Base-by-base conservation (phyloP, 2,113 vertebrate species). In the Sylvicapra grimmia region DNA sequence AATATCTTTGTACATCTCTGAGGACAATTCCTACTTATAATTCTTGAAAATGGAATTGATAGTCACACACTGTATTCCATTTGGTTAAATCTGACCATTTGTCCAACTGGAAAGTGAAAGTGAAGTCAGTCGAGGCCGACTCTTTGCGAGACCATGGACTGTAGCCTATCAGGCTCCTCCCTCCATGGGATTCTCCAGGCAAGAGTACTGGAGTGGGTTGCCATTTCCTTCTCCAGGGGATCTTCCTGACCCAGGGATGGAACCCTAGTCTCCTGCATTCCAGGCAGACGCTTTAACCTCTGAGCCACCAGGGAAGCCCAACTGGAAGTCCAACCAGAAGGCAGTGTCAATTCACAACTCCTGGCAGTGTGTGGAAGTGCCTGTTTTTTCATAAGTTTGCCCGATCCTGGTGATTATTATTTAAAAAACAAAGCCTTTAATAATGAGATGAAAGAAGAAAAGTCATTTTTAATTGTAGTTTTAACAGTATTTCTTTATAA, bases 31-130 rank as follows among this genome's bases (percentile, higher is more conserved):
- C 59, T 53, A 83, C 19, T 72, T 85, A 47, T 7, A 65, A 86
- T 88, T 95, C 56, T 92, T 96, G 44, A 94, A 95, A 96, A 80
- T 83, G 36, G 18, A 87, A 6, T 86, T 44, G 61, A 61, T 92
- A 86, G 53, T 29, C 25, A 44, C 54, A 40, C 23, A 0, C 40
- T 77, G 36, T 2, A 82, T 86, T 82, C 49, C 29, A 72, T 49
- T 79, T 53, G 47, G 40, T 93, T 90, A 31, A 84, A 36, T 47
- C 44, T 47, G 44, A 47, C 44, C 44, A 47, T 47, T 47, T 47
- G 44, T 47, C 44, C 44, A 47, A 47, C 44, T 7, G 44, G 6
- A 47, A 47, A 47, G 44, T 47, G 44, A 47, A 47, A 47, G 44
- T 47, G 44, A 47, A 47, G 44, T 47, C 44, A 47, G 44, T 47